These are phyloP conservation scores for Thomomys bottae DNA, from an alignment of 2,113 vertebrate genomes.

Conservation along the genomic window DNA sequence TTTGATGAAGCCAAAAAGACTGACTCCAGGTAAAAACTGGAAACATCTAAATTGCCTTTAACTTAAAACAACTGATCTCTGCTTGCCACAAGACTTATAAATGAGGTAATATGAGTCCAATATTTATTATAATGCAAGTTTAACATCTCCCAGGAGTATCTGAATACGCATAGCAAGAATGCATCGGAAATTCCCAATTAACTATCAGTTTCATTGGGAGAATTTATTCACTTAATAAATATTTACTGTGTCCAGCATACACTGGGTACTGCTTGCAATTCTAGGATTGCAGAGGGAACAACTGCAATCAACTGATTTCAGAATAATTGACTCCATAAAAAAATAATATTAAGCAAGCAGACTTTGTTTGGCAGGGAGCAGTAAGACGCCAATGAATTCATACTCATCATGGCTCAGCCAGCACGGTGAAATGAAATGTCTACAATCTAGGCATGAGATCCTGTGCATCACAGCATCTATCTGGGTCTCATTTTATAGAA, in stretches of 20 bases:
- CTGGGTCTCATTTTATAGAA: not conserved
- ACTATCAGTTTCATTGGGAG: not conserved
- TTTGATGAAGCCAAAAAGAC: not conserved
- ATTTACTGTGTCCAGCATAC: not conserved
- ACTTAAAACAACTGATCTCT: not conserved
- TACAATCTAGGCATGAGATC: not conserved
- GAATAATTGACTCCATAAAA: slow-evolving; percentile 23
- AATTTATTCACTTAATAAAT: slow-evolving; percentile 36
- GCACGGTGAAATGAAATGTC: not conserved
- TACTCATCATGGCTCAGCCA: not conserved
- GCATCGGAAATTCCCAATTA: not conserved
- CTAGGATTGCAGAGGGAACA: not conserved
- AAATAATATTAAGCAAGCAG: slow-evolving; percentile 47
- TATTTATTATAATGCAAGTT: not conserved
- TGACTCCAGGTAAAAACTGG: not conserved
- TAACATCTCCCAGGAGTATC: not conserved
- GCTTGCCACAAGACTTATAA: not conserved
- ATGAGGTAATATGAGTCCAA: not conserved
- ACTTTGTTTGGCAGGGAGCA: not conserved
- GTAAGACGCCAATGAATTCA: not conserved
- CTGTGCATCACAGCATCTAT: not conserved
- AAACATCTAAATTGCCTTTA: not conserved
- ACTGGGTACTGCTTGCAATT: not conserved
- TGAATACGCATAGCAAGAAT: not conserved
- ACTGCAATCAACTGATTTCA: too few relatives aligned